A percentile compares a stretch with the other conserved stretches of the same genome.
phyloP scores from a whole-genome alignment of 2,888 invertebrate genomes.

The Cerceris ruficornis region DNA sequence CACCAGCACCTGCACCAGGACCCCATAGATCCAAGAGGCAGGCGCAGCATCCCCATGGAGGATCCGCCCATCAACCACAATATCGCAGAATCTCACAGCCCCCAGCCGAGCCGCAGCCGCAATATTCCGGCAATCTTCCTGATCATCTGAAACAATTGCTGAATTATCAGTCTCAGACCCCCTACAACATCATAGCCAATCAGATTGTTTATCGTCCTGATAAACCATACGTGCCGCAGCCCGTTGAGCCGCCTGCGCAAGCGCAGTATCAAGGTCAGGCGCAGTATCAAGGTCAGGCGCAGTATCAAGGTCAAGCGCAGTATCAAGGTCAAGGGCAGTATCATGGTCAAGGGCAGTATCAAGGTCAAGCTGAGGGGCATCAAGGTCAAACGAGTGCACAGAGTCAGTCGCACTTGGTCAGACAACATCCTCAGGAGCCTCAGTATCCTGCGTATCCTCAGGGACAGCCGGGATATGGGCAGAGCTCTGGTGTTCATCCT shows the following conservation, averaged over 20 bases:
- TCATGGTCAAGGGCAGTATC: conserved; percentile 24
- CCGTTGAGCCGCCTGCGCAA: conserved; percentile 50
- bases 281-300: conserved; percentile 34
- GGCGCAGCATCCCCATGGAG: conserved; percentile 23
- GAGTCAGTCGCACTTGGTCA: background rate
- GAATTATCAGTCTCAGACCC: conserved; percentile 76
- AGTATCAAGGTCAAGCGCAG: background rate
- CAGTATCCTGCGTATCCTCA: conserved; percentile 22
- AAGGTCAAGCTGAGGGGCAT: conserved; percentile 3
- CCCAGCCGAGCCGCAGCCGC: conserved; percentile 67
- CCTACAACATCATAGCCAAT: conserved; percentile 78
- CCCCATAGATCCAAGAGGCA: conserved; percentile 33
- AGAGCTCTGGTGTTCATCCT: conserved; percentile 65
- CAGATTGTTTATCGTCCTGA: conserved; percentile 71
- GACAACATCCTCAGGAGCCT: background rate
- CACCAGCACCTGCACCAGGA: conserved; percentile 1
- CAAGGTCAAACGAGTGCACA: conserved; percentile 1
- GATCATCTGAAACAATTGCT: conserved; percentile 71
- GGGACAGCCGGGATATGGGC: conserved; percentile 2
- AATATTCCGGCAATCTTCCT: conserved; percentile 76
- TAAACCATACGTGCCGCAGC: conserved; percentile 77
- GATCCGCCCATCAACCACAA: conserved; percentile 31
- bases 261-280: conserved; percentile 19
- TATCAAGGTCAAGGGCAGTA: conserved; percentile 23
- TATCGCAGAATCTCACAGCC: conserved; percentile 72